Evolutionary conservation across 1,140 invertebrate species (phyloP).

Genomic region (Radopholus similis): DNA sequence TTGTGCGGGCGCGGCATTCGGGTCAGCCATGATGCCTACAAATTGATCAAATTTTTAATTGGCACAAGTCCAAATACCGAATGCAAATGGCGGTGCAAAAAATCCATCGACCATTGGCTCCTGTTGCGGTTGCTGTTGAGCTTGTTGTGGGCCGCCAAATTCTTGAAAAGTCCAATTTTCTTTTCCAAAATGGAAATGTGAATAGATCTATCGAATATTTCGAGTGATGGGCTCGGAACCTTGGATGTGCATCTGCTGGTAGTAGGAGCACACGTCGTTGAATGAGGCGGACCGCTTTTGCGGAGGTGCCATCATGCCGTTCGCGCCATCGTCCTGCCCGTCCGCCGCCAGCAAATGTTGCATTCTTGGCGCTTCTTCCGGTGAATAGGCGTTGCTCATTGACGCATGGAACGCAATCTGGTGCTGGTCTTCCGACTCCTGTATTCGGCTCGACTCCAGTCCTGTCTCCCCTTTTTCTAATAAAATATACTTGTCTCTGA

Average conservation of each 20-base stretch:
- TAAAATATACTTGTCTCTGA: too few species aligned
- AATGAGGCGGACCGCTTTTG: background rate
- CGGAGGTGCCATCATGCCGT: too few species aligned
- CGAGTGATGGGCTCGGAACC: background rate
- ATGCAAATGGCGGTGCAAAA: constrained; percentile 20
- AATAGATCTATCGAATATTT: background rate
- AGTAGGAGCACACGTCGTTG: background rate
- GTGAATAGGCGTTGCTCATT: background rate
- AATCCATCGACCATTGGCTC: constrained; percentile 7
- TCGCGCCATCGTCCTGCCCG: too few species aligned
- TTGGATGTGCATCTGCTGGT: constrained; percentile 5
- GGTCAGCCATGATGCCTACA: constrained; percentile 8
- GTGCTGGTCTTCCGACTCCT: too few species aligned
- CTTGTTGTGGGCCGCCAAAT: too few species aligned
- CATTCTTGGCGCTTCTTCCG: background rate
- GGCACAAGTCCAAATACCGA: background rate
- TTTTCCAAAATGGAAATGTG: background rate
- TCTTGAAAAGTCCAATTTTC: background rate
- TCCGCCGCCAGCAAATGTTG: background rate
- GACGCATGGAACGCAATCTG: background rate
- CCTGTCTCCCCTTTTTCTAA: too few species aligned
- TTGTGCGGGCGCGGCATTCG: background rate
- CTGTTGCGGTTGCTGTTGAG: constrained; percentile 1
- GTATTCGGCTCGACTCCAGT: too few species aligned
- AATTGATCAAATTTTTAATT: background rate